Base-by-base conservation (phyloP, 1,140 invertebrate genomes). In the Solenopsis fugax region DNA sequence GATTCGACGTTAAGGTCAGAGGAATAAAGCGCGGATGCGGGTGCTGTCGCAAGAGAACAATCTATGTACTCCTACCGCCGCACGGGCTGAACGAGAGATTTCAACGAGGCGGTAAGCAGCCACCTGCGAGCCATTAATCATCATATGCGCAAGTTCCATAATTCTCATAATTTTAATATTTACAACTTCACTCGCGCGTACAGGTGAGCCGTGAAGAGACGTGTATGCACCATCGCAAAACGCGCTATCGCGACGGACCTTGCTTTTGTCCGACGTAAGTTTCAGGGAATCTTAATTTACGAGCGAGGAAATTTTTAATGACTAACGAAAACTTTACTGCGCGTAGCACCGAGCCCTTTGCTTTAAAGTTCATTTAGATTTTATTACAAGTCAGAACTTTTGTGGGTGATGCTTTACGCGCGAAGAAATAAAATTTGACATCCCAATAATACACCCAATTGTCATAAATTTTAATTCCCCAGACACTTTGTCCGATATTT, bases 81-180 rank as follows among this genome's bases (percentile, higher is more conserved):
- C 75, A 34, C 29, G 29, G 76, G 56, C 56, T n/a, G 69, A 82
- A 54, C 52, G 52, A 60, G 37, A 60, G 52, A 72, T 56, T 56
- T 58, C 80, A 58, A 52, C 78, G 10, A 87, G 67, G 71, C 48
- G 67, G 75, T 56, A 58, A 72, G 62, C 72, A 73, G 54, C 50
- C 86, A 90, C 48, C 81, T 88, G 87, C 64, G 75, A 58, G 71
- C 48, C 76, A 52, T 90, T 88, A 56, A 71, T 87, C 65, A 69
- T 71, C 82, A 78, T 50, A 76, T 58, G 87, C 76, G 87, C 77
- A 29, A 62, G 75, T 90, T 90, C 87, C 82, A 90, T 90, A 88
- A 90, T 86, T 90, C 78, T 81, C 54, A 45, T 9, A 62, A 77
- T 80, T 62, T 75, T 81, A 77, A 75, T 73, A 62, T 86, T 90